Conservation (phyloP, 2,888 invertebrate species). For the Heteromurus nitidus region DNA sequence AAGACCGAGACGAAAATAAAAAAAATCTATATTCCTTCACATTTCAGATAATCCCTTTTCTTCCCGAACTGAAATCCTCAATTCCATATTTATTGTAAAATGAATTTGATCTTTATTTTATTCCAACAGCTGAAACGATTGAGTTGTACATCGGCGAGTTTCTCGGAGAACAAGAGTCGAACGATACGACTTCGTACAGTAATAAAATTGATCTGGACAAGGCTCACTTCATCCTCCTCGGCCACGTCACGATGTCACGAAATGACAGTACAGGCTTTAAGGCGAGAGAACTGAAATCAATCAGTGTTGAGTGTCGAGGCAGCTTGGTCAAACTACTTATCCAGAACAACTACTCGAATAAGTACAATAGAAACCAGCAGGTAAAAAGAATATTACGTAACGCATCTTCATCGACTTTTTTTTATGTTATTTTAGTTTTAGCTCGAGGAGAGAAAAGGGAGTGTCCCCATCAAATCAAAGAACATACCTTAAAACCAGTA, state of each 20-base stretch:
- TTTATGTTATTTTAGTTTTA: neutral
- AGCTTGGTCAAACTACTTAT: conserved; percentile 88
- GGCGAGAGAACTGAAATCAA: conserved; percentile 88
- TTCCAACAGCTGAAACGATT: conserved; percentile 81
- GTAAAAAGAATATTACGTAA: conserved; percentile 76
- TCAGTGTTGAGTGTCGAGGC: conserved; percentile 86
- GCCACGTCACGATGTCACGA: conserved; percentile 87
- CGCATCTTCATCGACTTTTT: neutral
- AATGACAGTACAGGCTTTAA: conserved; percentile 87
- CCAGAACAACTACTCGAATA: conserved; percentile 88
- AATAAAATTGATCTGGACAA: conserved; percentile 77
- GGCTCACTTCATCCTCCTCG: conserved; percentile 80
- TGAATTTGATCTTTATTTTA: conserved; percentile 29
- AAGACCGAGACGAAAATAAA: too few species aligned
- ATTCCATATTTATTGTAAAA: conserved; percentile 19
- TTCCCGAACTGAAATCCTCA: neutral
- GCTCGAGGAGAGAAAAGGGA: too few species aligned
- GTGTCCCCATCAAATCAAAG: conserved; percentile 3
- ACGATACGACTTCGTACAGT: conserved; percentile 42
- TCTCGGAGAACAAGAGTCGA: conserved; percentile 71
- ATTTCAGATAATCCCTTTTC: neutral
- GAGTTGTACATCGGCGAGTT: conserved; percentile 82
- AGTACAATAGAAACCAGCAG: conserved; percentile 88
- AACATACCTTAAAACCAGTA: too few species aligned
- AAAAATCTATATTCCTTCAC: too few species aligned